Evolutionary conservation across 2,797 vertebrate genomes (phyloP), one percentile per base, ranked within the genome.

Genomic region (Oryzias sinensis): DNA sequence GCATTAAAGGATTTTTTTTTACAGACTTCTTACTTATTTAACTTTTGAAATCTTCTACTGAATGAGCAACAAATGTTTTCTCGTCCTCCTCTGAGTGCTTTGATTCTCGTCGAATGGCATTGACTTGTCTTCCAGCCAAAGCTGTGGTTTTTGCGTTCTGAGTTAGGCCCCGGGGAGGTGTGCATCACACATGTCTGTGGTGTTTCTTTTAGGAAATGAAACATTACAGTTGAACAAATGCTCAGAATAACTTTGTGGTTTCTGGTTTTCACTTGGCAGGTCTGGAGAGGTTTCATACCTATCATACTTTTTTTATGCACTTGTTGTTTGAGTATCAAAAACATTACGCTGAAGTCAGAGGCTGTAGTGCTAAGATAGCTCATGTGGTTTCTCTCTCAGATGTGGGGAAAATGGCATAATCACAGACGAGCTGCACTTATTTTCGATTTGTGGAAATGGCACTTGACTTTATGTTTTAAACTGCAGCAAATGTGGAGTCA

Each of bases 51-150:
- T 63, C 18, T 45, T 2, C 47, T 53, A 53, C 59, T 11, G 4
- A 3, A 47, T 52, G 18, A 76, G 33, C 61, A 63, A 42, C 58
- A 46, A 24, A 33, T 9, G 9, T 7, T 17, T 29, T 1, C 33
- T 48, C 54, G 1, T 33, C 22, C 14, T 53, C 53, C 40, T 43
- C 61, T 63, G 54, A 40, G 41, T 54, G 46, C 29, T 77, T 72
- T 8, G 53, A 80, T 77, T 69, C 52, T 62, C 62, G 59, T 74
- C 49, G 47, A 50, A 56, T 67, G 72, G 58, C 73, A 68, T 54
- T 33, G 70, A 76, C 66, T 78, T 29, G 50, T 20, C 53, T 75
- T 71, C 70, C 64, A 68, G 68, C 56, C 65, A 43, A 49, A 43
- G 52, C 52, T 13, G 13, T 5, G 57, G 48, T 1, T 37, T 17